Evolutionary conservation across 2,888 invertebrate genomes (phyloP), one percentile per base, ranked within the genome.

Genomic region (Sericinus montela): DNA sequence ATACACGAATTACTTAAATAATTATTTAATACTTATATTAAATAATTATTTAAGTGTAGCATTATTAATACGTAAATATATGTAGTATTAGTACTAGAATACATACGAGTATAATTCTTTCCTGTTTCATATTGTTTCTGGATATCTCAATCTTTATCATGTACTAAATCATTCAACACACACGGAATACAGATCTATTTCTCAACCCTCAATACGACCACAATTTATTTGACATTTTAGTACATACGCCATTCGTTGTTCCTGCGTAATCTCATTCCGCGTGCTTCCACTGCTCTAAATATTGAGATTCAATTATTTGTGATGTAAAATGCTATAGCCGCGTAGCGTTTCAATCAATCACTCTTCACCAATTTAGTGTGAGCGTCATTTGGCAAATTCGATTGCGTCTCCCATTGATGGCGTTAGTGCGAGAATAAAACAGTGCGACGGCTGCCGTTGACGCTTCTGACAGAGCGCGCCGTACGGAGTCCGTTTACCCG

Each of bases 301-400:
- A 78, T 78, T 75, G 71, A 63, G 66, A 75, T 78, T 74, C 69
- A 72, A 81, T 80, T 79, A 81, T 77, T 68, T 64, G 62, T 63
- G 54, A 60, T 65, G 69, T 73, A 73, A 77, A 80, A 79, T 73
- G 68, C 71, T 77, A 77, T 73, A 67, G 70, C 67, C 55, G 63
- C 57, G 66, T 63, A 72, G 62, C 75, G 65, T 75, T 81, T 74
- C 78, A 77, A 84, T 83, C 82, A 83, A 82, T 84, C 82, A 82
- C 77, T 80, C 74, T 76, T 75, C 71, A 77, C 70, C 77, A 83
- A 80, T 84, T 82, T 77, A 76, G 79, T 72, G 69, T 76, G 78
- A 79, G 69, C 77, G 76, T 83, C 77, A 80, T 83, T 85, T 84
- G 74, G 78, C 75, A 78, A 81, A 82, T 80, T 82, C 75, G 80